A percentile compares a stretch with the other conserved stretches of the same genome.
Evolutionary conservation across 2,113 vertebrate genomes (phyloP).

Genomic region (Leuciscus idus): DNA sequence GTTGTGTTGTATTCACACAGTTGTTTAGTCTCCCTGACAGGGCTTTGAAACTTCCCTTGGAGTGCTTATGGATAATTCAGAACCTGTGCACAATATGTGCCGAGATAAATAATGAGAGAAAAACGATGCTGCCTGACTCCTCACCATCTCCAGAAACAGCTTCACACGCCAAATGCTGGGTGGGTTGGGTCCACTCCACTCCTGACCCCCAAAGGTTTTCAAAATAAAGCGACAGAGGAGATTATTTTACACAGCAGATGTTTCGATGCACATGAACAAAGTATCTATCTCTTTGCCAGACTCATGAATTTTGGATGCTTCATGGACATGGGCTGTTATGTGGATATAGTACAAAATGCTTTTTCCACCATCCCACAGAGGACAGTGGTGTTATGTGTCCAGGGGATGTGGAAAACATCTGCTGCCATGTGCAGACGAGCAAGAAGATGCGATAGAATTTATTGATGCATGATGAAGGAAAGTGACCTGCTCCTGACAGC

Average conservation of each 20-base stretch:
- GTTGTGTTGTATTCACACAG: conserved; percentile 15
- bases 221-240: conserved; percentile 22
- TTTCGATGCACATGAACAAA: conserved; percentile 36
- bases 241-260: conserved; percentile 21
- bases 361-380: conserved; percentile 20
- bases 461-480: neutral
- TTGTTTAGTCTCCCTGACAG: conserved; percentile 24
- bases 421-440: conserved; percentile 23
- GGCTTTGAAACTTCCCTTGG: neutral
- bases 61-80: conserved; percentile 34
- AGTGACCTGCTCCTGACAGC: neutral
- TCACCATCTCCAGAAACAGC: neutral
- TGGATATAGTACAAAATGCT: conserved; percentile 47
- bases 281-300: conserved; percentile 46
- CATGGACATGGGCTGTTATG: conserved; percentile 35
- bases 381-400: conserved; percentile 41
- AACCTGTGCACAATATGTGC: neutral
- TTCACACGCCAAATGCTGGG: neutral
- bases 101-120: conserved; percentile 7
- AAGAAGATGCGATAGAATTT: conserved; percentile 12
- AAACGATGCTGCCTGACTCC: conserved; percentile 1
- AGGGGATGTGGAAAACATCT: conserved; percentile 31
- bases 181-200: neutral
- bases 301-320: conserved; percentile 64
- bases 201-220: conserved; percentile 29